Evolutionary conservation across 1,140 invertebrate genomes (phyloP).

Genomic region (Anastatus disparis): DNA sequence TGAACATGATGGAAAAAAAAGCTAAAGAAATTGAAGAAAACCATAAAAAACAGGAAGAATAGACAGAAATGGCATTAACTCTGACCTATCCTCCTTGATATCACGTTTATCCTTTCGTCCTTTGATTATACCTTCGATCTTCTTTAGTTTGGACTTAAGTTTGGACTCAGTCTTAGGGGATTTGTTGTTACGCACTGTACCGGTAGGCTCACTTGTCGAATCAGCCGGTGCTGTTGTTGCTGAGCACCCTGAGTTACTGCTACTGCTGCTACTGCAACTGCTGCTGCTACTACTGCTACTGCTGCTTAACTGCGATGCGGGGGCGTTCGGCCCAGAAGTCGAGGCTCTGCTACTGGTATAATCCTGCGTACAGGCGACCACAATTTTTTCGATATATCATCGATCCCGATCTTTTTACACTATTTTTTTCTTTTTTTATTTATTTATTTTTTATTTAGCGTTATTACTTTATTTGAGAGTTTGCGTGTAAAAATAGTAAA

Average conservation of each 20-base stretch:
- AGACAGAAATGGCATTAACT: not conserved
- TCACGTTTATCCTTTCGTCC: constrained; percentile 33
- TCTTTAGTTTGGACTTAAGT: constrained; percentile 58
- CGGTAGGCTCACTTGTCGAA: constrained; percentile 50
- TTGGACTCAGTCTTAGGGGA: constrained; percentile 51
- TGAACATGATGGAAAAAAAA: too few species aligned
- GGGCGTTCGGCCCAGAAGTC: constrained; percentile 53
- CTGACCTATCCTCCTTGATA: constrained; percentile 32
- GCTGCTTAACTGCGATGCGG: constrained; percentile 47
- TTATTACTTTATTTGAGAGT: not conserved
- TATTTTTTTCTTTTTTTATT: constrained; percentile 13
- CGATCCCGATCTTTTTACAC: constrained; percentile 9
- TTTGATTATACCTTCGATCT: constrained; percentile 45
- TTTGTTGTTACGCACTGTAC: constrained; percentile 51
- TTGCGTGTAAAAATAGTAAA: not conserved
- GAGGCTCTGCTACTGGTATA: constrained; percentile 61
- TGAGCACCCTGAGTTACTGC: constrained; percentile 40
- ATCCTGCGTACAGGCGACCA: constrained; percentile 51
- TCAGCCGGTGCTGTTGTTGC: constrained; percentile 49
- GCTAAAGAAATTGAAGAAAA: not conserved
- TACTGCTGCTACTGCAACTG: constrained; percentile 51
- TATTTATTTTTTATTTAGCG: too few species aligned
- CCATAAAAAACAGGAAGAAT: not conserved
- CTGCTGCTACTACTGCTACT: constrained; percentile 50
- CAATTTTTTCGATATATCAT: too few species aligned